Percentiles rank a stretch among this genome's conserved stretches.
These are phyloP conservation scores for Paramormyrops hopkinsi DNA, from an alignment of 2,797 vertebrate species.

Conservation along the genomic window DNA sequence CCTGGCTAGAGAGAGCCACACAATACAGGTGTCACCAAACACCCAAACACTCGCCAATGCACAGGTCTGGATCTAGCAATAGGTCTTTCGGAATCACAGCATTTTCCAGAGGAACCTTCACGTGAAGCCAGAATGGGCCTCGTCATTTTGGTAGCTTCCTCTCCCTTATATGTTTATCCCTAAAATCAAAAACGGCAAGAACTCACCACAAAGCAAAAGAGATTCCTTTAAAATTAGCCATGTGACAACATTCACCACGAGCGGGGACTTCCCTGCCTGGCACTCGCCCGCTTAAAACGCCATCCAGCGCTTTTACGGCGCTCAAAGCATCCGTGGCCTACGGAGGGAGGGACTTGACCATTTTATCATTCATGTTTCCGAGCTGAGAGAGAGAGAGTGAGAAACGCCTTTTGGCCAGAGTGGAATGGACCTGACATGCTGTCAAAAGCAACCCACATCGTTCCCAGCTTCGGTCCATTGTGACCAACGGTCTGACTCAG, in stretches of 20 bases:
- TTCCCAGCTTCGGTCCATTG: not conserved
- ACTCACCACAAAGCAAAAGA: not conserved
- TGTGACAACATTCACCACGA: not conserved
- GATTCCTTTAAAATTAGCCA: constrained; percentile 15
- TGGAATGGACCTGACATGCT: not conserved
- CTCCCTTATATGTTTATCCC: not conserved
- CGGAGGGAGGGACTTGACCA: not conserved
- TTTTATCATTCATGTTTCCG: not conserved
- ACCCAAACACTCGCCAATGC: constrained; percentile 36
- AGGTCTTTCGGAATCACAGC: not conserved
- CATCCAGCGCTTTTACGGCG: not conserved
- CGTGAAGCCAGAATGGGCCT: not conserved
- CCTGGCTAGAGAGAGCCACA: constrained; percentile 45
- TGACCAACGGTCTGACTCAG: not conserved
- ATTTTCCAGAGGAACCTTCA: not conserved
- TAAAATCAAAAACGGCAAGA: not conserved
- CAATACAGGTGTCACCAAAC: constrained; percentile 42
- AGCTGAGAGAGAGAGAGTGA: not conserved
- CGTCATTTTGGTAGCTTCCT: not conserved
- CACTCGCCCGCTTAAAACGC: not conserved
- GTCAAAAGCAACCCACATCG: not conserved
- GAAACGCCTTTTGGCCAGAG: not conserved
- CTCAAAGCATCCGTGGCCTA: not conserved
- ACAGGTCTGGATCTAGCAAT: constrained; percentile 17
- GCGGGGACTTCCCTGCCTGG: not conserved